A percentile compares a stretch with the other conserved stretches of the same genome.
Conservation (phyloP, 1,140 invertebrate genomes). For the Tetranychus cinnabarinus region DNA sequence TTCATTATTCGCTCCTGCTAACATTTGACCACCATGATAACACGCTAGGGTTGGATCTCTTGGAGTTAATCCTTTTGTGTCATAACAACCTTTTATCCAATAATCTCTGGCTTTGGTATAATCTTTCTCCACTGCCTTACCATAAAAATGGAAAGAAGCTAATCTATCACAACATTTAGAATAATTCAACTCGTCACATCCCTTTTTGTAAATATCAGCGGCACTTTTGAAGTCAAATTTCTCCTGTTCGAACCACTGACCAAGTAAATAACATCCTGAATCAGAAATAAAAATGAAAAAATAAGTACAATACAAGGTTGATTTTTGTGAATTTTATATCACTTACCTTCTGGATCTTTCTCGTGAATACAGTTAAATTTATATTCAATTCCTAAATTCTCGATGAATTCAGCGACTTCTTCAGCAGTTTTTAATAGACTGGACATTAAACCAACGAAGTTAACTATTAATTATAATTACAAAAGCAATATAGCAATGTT, state of each 20-base stretch:
- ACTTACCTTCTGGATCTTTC: constrained; percentile 41
- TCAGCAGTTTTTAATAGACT: constrained; percentile 43
- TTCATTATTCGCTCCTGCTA: constrained; percentile 21
- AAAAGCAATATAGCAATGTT: too few relatives aligned
- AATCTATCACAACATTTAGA: constrained; percentile 39
- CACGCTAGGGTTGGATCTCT: constrained; percentile 38
- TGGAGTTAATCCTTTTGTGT: constrained; percentile 46
- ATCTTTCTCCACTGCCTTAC: not conserved
- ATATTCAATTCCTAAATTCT: constrained; percentile 69
- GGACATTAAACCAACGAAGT: not conserved
- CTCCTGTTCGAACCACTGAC: constrained; percentile 33
- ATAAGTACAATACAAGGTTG: not conserved
- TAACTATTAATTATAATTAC: too few relatives aligned
- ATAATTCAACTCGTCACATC: constrained; percentile 57
- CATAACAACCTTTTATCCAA: constrained; percentile 35
- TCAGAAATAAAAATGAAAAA: not conserved
- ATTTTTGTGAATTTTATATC: not conserved
- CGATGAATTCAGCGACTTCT: constrained; percentile 59
- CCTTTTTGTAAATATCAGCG: constrained; percentile 45
- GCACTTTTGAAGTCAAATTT: constrained; percentile 50
- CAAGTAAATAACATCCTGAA: constrained; percentile 48
- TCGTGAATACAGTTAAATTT: constrained; percentile 64
- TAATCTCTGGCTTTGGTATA: constrained; percentile 3
- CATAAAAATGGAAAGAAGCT: not conserved
- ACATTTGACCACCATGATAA: constrained; percentile 42